phyloP scores from a whole-genome alignment of 2,113 vertebrate species.

The Thamnophis sirtalis region DNA sequence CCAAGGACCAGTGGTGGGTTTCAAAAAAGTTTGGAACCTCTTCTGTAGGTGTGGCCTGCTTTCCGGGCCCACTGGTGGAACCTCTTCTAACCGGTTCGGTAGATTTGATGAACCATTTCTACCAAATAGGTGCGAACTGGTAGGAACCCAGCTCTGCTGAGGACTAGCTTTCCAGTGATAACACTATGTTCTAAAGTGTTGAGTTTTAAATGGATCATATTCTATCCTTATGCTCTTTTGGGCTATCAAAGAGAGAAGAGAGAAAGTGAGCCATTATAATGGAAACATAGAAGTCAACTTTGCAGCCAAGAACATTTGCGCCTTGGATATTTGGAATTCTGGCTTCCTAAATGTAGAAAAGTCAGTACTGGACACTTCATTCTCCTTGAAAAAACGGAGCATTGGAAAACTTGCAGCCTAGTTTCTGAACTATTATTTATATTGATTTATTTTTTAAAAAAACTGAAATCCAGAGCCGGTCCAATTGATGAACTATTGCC shows the following conservation, averaged over 20 bases:
- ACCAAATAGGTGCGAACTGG: too few species aligned
- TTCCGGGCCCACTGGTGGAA: too few species aligned
- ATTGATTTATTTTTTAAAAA: neutral
- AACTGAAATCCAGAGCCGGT: slow-evolving; percentile 5
- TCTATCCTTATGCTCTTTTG: neutral
- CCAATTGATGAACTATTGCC: neutral
- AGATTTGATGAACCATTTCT: too few species aligned
- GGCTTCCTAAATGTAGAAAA: neutral
- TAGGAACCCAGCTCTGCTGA: too few species aligned
- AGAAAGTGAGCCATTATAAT: neutral
- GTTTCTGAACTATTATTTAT: neutral
- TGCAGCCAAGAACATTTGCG: neutral
- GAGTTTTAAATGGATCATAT: neutral
- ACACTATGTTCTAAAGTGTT: neutral
- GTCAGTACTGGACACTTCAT: neutral
- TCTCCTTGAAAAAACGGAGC: neutral
- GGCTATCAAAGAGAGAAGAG: neutral
- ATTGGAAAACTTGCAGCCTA: neutral
- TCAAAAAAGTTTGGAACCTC: too few species aligned
- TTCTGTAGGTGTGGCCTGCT: too few species aligned
- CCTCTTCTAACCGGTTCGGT: too few species aligned
- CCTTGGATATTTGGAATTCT: neutral
- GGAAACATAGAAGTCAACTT: slow-evolving; percentile 2
- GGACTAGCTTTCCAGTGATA: neutral
- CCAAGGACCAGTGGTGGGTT: too few species aligned